These are phyloP conservation scores for Phylloscopus trochiloides DNA, from an alignment of 2,113 vertebrate genomes.

Conservation along the genomic window DNA sequence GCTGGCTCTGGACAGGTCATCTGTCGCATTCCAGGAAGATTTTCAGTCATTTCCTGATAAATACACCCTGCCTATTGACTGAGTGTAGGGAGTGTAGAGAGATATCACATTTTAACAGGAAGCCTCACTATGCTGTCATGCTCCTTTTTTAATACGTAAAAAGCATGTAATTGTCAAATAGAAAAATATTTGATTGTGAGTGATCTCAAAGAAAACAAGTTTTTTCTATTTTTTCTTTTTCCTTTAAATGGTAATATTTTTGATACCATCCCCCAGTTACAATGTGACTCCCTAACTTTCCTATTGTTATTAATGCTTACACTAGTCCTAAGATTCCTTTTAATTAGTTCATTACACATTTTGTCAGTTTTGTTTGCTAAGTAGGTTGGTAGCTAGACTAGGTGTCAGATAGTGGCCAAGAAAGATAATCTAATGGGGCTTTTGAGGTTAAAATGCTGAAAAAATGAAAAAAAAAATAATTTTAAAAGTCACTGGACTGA, in stretches of 20 bases:
- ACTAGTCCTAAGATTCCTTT: neutral
- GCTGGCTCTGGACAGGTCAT: neutral
- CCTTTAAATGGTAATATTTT: conserved; percentile 24
- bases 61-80: neutral
- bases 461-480: neutral
- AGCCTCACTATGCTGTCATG: conserved; percentile 4
- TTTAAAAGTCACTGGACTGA: neutral
- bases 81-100: neutral
- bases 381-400: neutral
- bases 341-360: neutral
- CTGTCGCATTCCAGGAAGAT: neutral
- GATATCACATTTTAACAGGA: conserved; percentile 32
- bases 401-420: neutral
- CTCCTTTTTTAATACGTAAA: conserved; percentile 6
- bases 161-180: conserved; percentile 37
- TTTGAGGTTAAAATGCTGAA: neutral
- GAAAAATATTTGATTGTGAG: conserved; percentile 16
- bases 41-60: conserved; percentile 27
- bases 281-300: neutral
- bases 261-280: neutral
- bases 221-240: conserved; percentile 12
- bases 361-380: neutral
- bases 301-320: neutral
- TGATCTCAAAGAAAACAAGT: neutral
- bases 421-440: neutral